Conservation (phyloP, 1,140 invertebrate species). For the Gryon sp. region DNA sequence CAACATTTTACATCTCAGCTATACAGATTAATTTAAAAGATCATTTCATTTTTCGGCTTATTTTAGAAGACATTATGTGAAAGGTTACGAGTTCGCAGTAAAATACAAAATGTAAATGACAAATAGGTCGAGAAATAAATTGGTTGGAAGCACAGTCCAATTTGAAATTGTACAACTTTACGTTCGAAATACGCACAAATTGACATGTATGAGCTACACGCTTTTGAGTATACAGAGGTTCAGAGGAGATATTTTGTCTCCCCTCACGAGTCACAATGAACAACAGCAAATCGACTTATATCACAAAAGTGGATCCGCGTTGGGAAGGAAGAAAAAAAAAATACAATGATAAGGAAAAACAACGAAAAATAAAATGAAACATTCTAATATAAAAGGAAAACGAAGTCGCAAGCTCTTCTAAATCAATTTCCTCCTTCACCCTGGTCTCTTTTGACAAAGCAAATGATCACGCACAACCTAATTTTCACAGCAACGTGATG, state of each 20-base stretch:
- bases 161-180: slow-evolving; percentile 28
- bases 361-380: slow-evolving; percentile 2
- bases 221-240: slow-evolving; percentile 17
- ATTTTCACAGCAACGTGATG: slow-evolving; percentile 57
- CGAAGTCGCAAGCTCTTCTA: too few relatives aligned
- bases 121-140: background rate
- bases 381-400: background rate
- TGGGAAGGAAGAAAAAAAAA: background rate
- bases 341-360: background rate
- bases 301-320: too few relatives aligned
- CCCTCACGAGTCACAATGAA: background rate
- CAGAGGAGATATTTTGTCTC: slow-evolving; percentile 12
- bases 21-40: too few relatives aligned
- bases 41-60: too few relatives aligned
- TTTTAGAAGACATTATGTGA: too few relatives aligned
- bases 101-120: background rate
- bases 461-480: slow-evolving; percentile 44
- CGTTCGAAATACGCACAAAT: slow-evolving; percentile 32
- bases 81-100: background rate
- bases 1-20: too few relatives aligned
- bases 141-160: slow-evolving; percentile 18
- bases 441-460: background rate
- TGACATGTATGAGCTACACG: slow-evolving; percentile 27
- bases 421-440: background rate
- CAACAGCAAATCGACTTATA: slow-evolving; percentile 7